Percentiles rank a stretch among this genome's conserved stretches.
These are phyloP conservation scores for Nycticorax nycticorax DNA, from an alignment of 2,113 vertebrate genomes.

Conservation along the genomic window DNA sequence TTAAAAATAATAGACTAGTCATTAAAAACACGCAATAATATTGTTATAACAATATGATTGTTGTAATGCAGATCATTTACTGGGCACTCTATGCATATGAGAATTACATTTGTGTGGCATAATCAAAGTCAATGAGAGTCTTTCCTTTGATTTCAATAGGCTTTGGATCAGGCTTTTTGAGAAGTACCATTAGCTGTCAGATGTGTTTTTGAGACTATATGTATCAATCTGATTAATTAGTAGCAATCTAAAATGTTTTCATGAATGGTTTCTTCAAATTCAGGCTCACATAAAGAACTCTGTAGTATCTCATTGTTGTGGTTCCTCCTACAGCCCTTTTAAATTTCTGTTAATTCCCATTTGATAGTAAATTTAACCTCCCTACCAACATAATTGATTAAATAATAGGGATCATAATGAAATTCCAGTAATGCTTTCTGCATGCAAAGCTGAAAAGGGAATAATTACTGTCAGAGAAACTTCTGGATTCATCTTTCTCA, in stretches of 20 bases:
- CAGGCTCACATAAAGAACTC: background rate
- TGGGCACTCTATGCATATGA: background rate
- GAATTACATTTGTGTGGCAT: conserved; percentile 36
- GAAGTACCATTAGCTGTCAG: conserved; percentile 49
- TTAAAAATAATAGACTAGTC: conserved; percentile 14
- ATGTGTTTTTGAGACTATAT: conserved; percentile 43
- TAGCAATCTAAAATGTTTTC: conserved; percentile 54
- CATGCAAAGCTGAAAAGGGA: conserved; percentile 16
- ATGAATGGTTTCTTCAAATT: conserved; percentile 48
- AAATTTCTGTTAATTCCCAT: conserved; percentile 43
- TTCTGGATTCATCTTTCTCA: conserved; percentile 33
- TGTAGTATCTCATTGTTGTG: conserved; percentile 23
- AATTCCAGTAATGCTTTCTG: conserved; percentile 46
- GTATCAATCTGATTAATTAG: conserved; percentile 61
- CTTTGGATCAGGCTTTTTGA: conserved; percentile 24
- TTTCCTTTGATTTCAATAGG: conserved; percentile 39
- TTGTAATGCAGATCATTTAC: conserved; percentile 8
- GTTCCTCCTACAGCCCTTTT: conserved; percentile 38
- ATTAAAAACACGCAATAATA: conserved; percentile 35
- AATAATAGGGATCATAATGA: conserved; percentile 51
- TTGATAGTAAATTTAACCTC: conserved; percentile 55
- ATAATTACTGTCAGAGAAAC: conserved; percentile 47
- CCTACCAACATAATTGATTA: conserved; percentile 40
- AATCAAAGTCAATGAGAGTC: conserved; percentile 36
- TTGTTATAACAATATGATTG: conserved; percentile 19